Evolutionary conservation across 2,113 vertebrate genomes (phyloP), one percentile per base, ranked within the genome.

Genomic region (Hypocryptadius cinnamomeus): DNA sequence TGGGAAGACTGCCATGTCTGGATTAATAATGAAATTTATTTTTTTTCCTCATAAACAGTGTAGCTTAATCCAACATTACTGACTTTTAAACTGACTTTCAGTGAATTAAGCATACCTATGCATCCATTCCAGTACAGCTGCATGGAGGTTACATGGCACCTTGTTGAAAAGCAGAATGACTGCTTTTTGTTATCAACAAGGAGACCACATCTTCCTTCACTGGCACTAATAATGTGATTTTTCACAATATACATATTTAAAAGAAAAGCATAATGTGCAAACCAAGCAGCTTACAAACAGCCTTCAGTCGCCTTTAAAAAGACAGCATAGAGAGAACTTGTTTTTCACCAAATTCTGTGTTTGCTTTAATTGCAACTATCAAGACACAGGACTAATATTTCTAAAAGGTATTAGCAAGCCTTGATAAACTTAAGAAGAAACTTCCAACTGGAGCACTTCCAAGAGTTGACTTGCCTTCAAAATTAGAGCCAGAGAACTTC

Each of bases 291-390:
- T 18, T 30, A 30, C 18, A 50, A 77, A 66, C 4, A 22, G 20
- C 13, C 21, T 64, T n/a, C 45, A 69, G 11, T 19, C 9, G 59
- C 8, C 11, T 50, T 40, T 30, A 39, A 27, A 64, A 40, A 40
- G 37, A 19, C 3, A 30, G 7, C 4, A n/a, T 0, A 23, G 0
- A 54, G 4, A 25, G 4, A 64, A 12, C 11, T 66, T 22, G 4
- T 20, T 77, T 69, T 50, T 13, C 18, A 47, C 22, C 4, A 44
- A 30, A 31, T 31, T 44, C 47, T 22, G 6, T 1, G 0, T 20
- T n/a, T 61, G 13, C 28, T 40, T 51, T 21, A 57, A 71, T 0
- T 69, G 12, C 70, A 85, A 37, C n/a, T 48, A 76, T 7, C 14
- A 64, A 35, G 24, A 42, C 20, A 35, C 17, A 19, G 8, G 8